These are phyloP conservation scores for Apteryx owenii DNA, from an alignment of 2,113 vertebrate species.

Conservation along the genomic window DNA sequence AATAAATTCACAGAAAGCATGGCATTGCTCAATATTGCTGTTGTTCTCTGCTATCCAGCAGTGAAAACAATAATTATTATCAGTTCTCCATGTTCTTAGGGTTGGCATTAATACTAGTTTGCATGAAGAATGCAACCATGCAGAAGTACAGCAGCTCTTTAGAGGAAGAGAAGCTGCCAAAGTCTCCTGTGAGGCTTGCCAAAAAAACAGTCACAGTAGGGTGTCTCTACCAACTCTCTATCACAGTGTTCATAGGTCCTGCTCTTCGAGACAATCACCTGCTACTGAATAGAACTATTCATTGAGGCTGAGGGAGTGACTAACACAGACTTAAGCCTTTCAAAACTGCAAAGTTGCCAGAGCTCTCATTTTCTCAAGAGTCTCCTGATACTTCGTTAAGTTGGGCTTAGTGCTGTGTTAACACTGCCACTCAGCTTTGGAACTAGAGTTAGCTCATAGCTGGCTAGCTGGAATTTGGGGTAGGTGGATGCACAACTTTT, in stretches of 20 bases:
- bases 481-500: background rate
- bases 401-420: background rate
- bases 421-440: background rate
- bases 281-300: constrained; percentile 51
- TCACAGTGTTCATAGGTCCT: background rate
- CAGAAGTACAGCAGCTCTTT: constrained; percentile 41
- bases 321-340: constrained; percentile 10
- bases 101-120: constrained; percentile 30
- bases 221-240: constrained; percentile 13
- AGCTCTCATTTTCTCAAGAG: background rate
- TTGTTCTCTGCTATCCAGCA: constrained; percentile 23
- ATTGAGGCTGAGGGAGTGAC: background rate
- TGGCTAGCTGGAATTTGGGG: background rate
- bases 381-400: background rate
- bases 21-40: background rate
- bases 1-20: background rate
- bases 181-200: constrained; percentile 33
- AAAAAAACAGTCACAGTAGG: constrained; percentile 3
- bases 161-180: constrained; percentile 52
- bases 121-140: constrained; percentile 42
- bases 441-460: background rate
- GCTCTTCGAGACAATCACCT: constrained; percentile 45
- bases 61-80: constrained; percentile 55
- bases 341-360: background rate
- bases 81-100: constrained; percentile 42